Percentiles rank a stretch among this genome's conserved stretches.
Evolutionary conservation across 1,140 invertebrate genomes (phyloP).

Genomic region (Pararge aegeria): DNA sequence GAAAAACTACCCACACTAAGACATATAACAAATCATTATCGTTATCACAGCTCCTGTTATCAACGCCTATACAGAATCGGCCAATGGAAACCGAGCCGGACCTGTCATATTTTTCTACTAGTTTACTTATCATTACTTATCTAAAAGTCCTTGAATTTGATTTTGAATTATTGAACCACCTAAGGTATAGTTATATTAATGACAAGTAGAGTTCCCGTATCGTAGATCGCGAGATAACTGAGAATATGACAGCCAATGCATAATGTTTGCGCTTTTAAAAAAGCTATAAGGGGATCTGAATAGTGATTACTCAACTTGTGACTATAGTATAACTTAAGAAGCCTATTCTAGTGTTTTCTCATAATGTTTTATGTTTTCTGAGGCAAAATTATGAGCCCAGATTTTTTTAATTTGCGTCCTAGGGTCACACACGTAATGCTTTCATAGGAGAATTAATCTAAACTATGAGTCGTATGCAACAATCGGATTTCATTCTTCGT

Average conservation of each 20-base stretch:
- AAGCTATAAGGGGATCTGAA: not conserved
- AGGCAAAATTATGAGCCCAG: no score
- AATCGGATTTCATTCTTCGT: no score
- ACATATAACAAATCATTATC: not conserved
- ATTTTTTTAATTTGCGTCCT: no score
- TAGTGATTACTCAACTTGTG: no score
- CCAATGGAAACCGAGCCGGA: slow-evolving; percentile 18
- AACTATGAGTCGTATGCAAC: no score
- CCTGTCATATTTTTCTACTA: slow-evolving; percentile 22
- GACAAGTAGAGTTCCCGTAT: slow-evolving; percentile 11
- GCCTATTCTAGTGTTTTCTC: no score
- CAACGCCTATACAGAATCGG: not conserved
- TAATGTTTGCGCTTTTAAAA: not conserved
- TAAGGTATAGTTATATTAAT: slow-evolving; percentile 23
- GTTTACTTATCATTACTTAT: slow-evolving; percentile 27
- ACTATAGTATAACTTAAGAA: not conserved
- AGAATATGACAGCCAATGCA: slow-evolving; percentile 2
- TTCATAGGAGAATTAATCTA: no score
- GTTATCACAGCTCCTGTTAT: not conserved
- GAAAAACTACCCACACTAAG: not conserved
- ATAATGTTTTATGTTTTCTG: no score
- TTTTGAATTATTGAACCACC: slow-evolving; percentile 22
- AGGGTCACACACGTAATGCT: no score
- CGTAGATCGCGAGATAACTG: slow-evolving; percentile 11
- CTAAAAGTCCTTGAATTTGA: slow-evolving; percentile 24